Base-by-base conservation (phyloP, 2,113 vertebrate species). In the Cyprinodon tularosa region DNA sequence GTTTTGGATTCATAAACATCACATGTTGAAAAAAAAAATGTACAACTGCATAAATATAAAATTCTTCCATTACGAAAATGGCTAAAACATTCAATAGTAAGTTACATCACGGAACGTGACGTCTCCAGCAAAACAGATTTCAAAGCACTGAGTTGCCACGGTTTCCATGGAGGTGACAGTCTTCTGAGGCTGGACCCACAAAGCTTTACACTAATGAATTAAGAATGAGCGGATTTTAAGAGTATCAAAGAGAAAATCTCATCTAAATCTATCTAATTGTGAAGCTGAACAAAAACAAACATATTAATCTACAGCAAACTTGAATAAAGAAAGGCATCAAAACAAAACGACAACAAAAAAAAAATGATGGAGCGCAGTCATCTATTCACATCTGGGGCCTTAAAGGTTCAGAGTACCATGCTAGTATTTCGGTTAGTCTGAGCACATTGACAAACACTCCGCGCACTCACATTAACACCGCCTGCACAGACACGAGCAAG, bases 1-100 rank as follows among this genome's bases (percentile, higher is more conserved):
- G 97, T 97, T 95, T 98, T 96, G 82, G 94, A 95, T 98, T 96
- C 94, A 96, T 96, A 96, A 96, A 98, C 96, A 96, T 96, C 97
- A 97, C 94, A 96, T 94, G 95, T 96, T 96, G 96, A 96, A 97
- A 95, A 78, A 75, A 47, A 98, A 98, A 97, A 96, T 96, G 95
- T 98, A 99, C 97, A 99, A 98, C 97, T 99, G 97, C 97, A 98
- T 99, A 99, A 99, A 99, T 99, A 99, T 98, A 99, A 98, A 99
- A 98, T 96, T 98, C 95, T 96, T 98, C 95, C 95, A 98, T 96
- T 96, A 97, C 98, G 97, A 97, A 98, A 97, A 98, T 98, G 96
- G 96, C 95, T 95, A 98, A 98, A 98, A 98, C 97, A 99, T 99
- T 98, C 95, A 93, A 93, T 90, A 97, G 96, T 96, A 97, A 97